phyloP scores from a whole-genome alignment of 2,113 vertebrate species.

The Vireo altiloquus region DNA sequence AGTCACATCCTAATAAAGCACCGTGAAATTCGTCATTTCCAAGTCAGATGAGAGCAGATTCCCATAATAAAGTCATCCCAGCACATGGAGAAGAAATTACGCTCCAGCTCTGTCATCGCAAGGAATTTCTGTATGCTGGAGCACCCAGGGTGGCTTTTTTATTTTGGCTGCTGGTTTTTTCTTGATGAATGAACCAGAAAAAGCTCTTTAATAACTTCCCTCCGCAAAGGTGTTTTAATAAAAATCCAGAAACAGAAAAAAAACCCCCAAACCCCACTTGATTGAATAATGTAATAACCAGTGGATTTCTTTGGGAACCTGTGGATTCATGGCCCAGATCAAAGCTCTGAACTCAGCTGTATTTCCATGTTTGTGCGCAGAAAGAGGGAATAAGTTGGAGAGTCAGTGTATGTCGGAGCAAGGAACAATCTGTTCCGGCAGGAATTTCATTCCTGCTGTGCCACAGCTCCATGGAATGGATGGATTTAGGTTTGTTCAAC shows the following conservation, averaged over 20 bases:
- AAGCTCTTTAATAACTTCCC: not conserved
- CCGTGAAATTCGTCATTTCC: conserved; percentile 28
- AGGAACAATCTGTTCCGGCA: not conserved
- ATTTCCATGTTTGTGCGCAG: not conserved
- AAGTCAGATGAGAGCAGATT: conserved; percentile 20
- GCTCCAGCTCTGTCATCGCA: not conserved
- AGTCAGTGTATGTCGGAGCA: not conserved
- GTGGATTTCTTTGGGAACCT: not conserved
- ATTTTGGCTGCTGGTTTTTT: not conserved
- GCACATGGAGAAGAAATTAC: not conserved
- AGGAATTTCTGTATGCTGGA: not conserved
- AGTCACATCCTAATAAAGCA: not conserved
- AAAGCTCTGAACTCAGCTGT: conserved; percentile 12
- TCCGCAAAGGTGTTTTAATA: not conserved
- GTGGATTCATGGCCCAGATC: not conserved
- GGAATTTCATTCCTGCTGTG: not conserved
- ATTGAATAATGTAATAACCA: not conserved
- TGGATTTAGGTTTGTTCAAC: not conserved
- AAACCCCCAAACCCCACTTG: not conserved
- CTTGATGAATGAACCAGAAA: not conserved
- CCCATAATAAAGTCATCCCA: not conserved
- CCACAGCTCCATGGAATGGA: not conserved
- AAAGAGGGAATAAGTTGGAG: not conserved
- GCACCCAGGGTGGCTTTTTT: not conserved
- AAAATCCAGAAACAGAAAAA: not conserved